Evolutionary conservation across 2,797 vertebrate genomes (phyloP).

Genomic region (Hoplostethus atlanticus): DNA sequence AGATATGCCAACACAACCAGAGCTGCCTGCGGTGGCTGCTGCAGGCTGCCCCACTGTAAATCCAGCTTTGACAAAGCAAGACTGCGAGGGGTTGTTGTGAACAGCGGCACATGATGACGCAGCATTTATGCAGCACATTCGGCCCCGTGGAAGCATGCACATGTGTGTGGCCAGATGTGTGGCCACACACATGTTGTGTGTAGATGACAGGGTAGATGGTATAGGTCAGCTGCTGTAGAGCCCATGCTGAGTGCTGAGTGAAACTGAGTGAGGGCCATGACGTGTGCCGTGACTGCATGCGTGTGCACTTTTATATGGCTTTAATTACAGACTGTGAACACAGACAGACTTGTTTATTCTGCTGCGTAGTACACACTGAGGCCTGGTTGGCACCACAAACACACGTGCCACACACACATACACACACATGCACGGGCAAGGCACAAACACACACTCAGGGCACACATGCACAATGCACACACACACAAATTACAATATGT

Average conservation of each 20-base stretch:
- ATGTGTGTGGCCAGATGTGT: constrained; percentile 10
- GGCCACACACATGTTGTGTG: constrained; percentile 13
- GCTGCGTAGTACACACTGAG: constrained; percentile 72
- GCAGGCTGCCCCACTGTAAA: constrained; percentile 18
- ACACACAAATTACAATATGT: not conserved
- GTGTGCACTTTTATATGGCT: constrained; percentile 81
- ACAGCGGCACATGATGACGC: constrained; percentile 45
- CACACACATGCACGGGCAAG: constrained; percentile 15
- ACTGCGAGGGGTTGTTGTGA: constrained; percentile 27
- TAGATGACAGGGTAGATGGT: constrained; percentile 53
- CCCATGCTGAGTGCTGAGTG: constrained; percentile 63
- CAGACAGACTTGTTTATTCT: constrained; percentile 82
- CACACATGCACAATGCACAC: not conserved
- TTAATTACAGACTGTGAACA: constrained; percentile 82
- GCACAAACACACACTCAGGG: not conserved
- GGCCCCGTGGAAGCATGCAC: constrained; percentile 13
- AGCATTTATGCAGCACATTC: constrained; percentile 40
- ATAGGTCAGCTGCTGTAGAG: constrained; percentile 71
- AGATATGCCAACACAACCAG: constrained; percentile 57
- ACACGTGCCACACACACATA: constrained; percentile 63
- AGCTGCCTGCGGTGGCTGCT: constrained; percentile 39
- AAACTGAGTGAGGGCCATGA: constrained; percentile 67
- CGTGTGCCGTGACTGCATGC: constrained; percentile 75
- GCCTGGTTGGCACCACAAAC: constrained; percentile 75
- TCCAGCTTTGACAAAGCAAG: constrained; percentile 35